Base-by-base conservation (phyloP, 2,113 vertebrate species). In the Onychostoma macrolepis region DNA sequence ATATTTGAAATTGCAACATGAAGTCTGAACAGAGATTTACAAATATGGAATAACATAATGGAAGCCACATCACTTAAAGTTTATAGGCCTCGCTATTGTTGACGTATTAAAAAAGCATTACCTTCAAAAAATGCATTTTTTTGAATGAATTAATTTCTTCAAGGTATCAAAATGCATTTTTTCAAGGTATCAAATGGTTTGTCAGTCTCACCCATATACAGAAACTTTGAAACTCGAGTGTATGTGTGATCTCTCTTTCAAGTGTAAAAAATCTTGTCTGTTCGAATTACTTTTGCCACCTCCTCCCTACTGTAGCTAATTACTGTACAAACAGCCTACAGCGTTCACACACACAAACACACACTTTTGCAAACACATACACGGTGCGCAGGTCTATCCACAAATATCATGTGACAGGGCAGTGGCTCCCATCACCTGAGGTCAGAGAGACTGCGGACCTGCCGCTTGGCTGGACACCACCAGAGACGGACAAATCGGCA, bases 371-470 rank as follows among this genome's bases (percentile, higher is more conserved):
- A 41, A 45, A 53, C 15, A 75, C 33, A 53, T 53, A 83, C 88
- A 94, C 93, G 95, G 96, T 95, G 94, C 94, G 95, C 94, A 89
- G 91, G 95, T 91, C 86, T 90, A 93, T 93, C 92, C 94, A 95
- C 94, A 97, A 96, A 97, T 95, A 91, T 92, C 95, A 95, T 95
- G 94, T 96, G 96, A 96, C 96, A 97, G 95, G 94, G 94, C 95
- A 94, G 86, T 72, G 50, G 77, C 58, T 94, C 94, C 92, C 91
- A 94, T 96, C 95, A 96, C 94, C 95, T 95, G 95, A 91, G 96
- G 96, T 96, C 94, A 96, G 93, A 92, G 94, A 89, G 93, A 45
- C 58, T 85, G 90, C 92, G 94, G 95, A 95, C 94, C 94, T 92
- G 93, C 93, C 94, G 87, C 84, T 88, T 80, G 75, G 81, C 88